Evolutionary conservation across 2,797 vertebrate species (phyloP).

Genomic region (Chlorospingus flavigularis): DNA sequence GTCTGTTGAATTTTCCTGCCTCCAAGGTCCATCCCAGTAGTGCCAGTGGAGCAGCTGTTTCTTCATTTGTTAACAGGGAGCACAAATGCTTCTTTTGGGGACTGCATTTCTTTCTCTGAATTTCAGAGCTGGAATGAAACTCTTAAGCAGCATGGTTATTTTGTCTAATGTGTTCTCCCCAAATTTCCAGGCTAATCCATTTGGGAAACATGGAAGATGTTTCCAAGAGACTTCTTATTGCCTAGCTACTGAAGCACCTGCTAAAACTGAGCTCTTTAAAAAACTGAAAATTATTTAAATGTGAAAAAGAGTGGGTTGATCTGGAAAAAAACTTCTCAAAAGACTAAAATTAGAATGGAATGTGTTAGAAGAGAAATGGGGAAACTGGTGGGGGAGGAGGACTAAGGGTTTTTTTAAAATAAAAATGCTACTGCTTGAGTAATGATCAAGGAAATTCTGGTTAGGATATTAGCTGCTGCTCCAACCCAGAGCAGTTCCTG

Average conservation of each 20-base stretch:
- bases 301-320: constrained; percentile 70
- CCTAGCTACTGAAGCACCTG: constrained; percentile 67
- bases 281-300: constrained; percentile 68
- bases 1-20: not conserved
- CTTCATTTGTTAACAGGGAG: not conserved
- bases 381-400: constrained; percentile 46
- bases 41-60: not conserved
- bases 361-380: constrained; percentile 59
- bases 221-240: constrained; percentile 57
- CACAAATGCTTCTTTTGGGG: not conserved
- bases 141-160: not conserved
- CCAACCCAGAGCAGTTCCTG: not conserved
- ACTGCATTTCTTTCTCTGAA: not conserved
- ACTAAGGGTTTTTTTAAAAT: not conserved
- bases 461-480: constrained; percentile 29
- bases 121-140: not conserved
- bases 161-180: constrained; percentile 7
- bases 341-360: constrained; percentile 67
- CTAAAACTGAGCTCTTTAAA: constrained; percentile 59
- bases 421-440: constrained; percentile 26
- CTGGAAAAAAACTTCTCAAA: constrained; percentile 68
- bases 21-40: not conserved
- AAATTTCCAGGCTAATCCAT: constrained; percentile 28
- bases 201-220: constrained; percentile 54
- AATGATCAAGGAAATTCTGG: constrained; percentile 46